Conservation (phyloP, 2,888 invertebrate genomes). For the Megamerina dolium region DNA sequence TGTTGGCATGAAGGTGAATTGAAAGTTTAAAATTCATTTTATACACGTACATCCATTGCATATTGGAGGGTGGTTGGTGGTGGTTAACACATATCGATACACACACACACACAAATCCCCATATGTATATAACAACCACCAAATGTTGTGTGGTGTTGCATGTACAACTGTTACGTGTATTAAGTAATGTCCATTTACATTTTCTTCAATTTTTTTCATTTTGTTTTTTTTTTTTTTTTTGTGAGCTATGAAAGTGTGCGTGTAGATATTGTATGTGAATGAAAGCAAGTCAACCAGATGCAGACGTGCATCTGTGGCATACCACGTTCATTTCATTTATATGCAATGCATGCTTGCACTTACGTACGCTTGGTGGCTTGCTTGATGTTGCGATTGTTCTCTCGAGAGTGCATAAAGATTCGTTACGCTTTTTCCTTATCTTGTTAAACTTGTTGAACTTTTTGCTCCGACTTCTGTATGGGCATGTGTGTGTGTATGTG, state of each 20-base stretch:
- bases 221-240: too few species aligned
- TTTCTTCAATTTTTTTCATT: too few species aligned
- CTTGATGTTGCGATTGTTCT: conserved; percentile 16
- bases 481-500: neutral
- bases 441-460: conserved; percentile 31
- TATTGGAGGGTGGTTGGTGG: too few species aligned
- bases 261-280: neutral
- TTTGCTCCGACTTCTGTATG: neutral
- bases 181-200: neutral
- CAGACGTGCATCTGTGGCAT: too few species aligned
- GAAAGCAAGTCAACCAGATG: too few species aligned
- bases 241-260: neutral
- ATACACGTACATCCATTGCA: too few species aligned
- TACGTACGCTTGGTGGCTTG: conserved; percentile 13
- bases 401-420: conserved; percentile 26
- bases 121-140: neutral
- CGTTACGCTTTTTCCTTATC: conserved; percentile 23
- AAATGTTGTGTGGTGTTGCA: neutral
- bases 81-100: neutral
- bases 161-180: neutral
- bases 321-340: conserved; percentile 24
- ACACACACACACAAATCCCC: neutral
- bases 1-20: too few species aligned
- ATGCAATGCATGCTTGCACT: conserved; percentile 25
- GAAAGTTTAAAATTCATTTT: too few species aligned